These are phyloP conservation scores for Cryptocheilus praepositus DNA, from an alignment of 2,888 invertebrate genomes.

Conservation along the genomic window DNA sequence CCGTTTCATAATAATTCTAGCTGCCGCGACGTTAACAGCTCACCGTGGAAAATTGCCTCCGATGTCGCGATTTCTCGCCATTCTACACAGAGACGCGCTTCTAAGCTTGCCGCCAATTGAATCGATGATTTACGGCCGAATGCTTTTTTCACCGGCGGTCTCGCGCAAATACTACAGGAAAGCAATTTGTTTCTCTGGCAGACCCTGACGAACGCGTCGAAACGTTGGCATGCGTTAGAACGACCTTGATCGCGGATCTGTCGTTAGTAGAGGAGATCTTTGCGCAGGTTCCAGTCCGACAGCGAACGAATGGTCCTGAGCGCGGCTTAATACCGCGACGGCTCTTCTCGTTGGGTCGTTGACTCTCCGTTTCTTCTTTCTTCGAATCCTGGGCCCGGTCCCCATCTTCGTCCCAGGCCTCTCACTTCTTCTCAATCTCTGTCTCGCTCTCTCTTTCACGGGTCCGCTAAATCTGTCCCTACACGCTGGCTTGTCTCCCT, in stretches of 20 bases:
- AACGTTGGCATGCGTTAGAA: slow-evolving; percentile 1
- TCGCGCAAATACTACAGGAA: no score
- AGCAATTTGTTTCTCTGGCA: not conserved
- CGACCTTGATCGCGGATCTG: slow-evolving; percentile 42
- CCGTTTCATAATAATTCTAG: no score
- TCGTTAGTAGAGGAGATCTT: slow-evolving; percentile 27
- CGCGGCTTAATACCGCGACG: slow-evolving; percentile 58
- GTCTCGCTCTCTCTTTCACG: slow-evolving; percentile 31
- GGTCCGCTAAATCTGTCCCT: slow-evolving; percentile 36
- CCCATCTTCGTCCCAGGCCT: slow-evolving; percentile 55
- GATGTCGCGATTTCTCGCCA: slow-evolving; percentile 3
- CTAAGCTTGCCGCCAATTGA: not conserved
- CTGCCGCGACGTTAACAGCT: slow-evolving; percentile 5
- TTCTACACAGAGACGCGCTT: not conserved
- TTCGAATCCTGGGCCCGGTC: slow-evolving; percentile 67
- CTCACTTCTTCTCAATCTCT: no score
- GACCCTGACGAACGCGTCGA: not conserved
- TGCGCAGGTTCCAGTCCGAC: no score
- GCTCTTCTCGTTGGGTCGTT: slow-evolving; percentile 67
- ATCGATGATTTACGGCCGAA: no score
- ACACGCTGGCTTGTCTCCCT: slow-evolving; percentile 14
- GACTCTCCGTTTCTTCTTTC: slow-evolving; percentile 71
- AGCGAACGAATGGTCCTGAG: slow-evolving; percentile 41
- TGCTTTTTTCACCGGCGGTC: no score
- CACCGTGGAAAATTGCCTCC: slow-evolving; percentile 3